These are phyloP conservation scores for Saturnia japonica DNA, from an alignment of 2,888 invertebrate genomes.

Conservation along the genomic window DNA sequence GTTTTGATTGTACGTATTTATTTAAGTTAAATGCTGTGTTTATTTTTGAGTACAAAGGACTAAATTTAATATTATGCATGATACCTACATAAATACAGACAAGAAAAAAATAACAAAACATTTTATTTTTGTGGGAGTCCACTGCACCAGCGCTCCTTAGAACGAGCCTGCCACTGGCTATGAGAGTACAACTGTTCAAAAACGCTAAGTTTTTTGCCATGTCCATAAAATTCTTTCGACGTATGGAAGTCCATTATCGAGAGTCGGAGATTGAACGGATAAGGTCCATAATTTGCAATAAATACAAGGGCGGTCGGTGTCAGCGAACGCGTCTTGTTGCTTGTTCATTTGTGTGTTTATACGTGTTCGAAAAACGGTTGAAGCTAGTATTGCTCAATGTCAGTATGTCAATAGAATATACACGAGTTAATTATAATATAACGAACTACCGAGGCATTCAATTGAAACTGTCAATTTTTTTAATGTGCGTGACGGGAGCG, in stretches of 20 bases:
- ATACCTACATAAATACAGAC: too few relatives aligned
- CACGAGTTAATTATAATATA: background rate
- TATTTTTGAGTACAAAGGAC: too few relatives aligned
- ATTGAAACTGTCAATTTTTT: background rate
- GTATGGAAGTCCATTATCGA: conserved; percentile 74
- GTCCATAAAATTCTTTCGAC: conserved; percentile 47
- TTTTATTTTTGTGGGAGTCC: too few relatives aligned
- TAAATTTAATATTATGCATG: too few relatives aligned
- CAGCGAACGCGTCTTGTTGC: conserved; percentile 31
- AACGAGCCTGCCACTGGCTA: too few relatives aligned
- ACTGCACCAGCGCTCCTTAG: too few relatives aligned
- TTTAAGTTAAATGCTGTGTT: too few relatives aligned
- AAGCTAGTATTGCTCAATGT: background rate
- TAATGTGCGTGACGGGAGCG: background rate
- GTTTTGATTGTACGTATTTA: too few relatives aligned
- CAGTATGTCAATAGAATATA: background rate
- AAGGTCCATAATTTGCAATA: conserved; percentile 79
- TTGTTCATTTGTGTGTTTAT: conserved; percentile 13
- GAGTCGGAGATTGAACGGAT: conserved; percentile 68
- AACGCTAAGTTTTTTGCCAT: too few relatives aligned
- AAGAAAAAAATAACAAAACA: too few relatives aligned
- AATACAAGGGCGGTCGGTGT: conserved; percentile 73
- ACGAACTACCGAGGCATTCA: background rate
- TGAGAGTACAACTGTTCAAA: too few relatives aligned
- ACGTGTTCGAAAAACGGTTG: background rate